phyloP scores from a whole-genome alignment of 2,113 vertebrate species.

The Petrocephalus microphthalmus region DNA sequence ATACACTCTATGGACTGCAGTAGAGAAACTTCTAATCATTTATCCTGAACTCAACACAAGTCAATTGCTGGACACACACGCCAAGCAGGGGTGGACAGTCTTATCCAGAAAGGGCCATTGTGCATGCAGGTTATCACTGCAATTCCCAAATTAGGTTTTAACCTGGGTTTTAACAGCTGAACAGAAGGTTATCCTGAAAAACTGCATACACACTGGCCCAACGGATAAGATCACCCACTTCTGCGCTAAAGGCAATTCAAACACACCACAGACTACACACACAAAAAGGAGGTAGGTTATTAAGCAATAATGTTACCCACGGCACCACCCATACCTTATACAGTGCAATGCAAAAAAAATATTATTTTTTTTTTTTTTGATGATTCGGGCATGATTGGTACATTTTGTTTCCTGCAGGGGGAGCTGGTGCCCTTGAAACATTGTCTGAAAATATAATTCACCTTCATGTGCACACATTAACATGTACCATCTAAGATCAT shows the following conservation, averaged over 20 bases:
- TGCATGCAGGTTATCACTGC: no score
- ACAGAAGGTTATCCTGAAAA: no score
- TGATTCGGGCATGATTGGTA: neutral
- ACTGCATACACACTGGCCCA: no score
- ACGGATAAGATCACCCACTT: no score
- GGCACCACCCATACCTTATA: neutral
- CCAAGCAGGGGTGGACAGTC: no score
- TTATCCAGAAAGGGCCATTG: no score
- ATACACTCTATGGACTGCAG: neutral
- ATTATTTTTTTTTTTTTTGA: no score
- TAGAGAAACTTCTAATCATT: neutral
- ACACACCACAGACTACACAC: neutral
- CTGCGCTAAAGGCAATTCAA: neutral
- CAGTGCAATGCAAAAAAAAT: no score
- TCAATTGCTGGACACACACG: neutral
- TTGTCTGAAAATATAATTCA: neutral
- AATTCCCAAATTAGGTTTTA: no score
- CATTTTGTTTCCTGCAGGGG: neutral
- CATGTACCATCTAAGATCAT: neutral
- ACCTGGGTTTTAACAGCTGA: no score
- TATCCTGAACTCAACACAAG: neutral
- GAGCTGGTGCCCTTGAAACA: neutral
- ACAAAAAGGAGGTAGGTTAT: neutral
- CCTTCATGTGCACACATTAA: neutral
- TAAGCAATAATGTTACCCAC: neutral